phyloP scores from a whole-genome alignment of 2,797 vertebrate genomes.

The Hyperoplus lanceolatus region DNA sequence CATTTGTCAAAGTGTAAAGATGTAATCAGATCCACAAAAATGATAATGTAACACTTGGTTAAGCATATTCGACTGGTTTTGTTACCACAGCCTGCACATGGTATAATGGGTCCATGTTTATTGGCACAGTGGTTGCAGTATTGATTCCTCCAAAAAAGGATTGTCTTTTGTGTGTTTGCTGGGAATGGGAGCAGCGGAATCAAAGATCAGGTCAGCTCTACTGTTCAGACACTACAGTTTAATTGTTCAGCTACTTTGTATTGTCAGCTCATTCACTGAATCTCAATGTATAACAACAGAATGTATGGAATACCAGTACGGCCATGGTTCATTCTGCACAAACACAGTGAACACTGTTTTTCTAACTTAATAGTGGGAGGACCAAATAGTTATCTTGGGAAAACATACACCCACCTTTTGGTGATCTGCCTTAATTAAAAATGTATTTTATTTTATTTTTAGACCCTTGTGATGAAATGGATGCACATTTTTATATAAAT shows the following conservation, averaged over 20 bases:
- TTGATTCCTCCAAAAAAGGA: conserved; percentile 30
- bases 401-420: too few relatives aligned
- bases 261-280: not conserved
- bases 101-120: conserved; percentile 14
- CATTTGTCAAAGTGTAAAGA: too few relatives aligned
- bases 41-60: too few relatives aligned
- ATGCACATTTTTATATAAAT: too few relatives aligned
- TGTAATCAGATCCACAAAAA: too few relatives aligned
- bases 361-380: too few relatives aligned
- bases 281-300: not conserved
- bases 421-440: too few relatives aligned
- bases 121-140: conserved; percentile 26
- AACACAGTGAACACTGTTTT: not conserved
- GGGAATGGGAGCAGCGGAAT: not conserved
- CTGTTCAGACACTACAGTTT: not conserved
- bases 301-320: not conserved
- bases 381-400: too few relatives aligned
- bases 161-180: conserved; percentile 3
- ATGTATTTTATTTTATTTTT: too few relatives aligned
- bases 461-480: too few relatives aligned
- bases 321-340: not conserved
- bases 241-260: not conserved
- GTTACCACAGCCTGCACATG: not conserved
- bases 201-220: conserved; percentile 2
- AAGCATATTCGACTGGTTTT: too few relatives aligned